These are phyloP conservation scores for Brachirus orientalis DNA, from an alignment of 2,113 vertebrate species.

Conservation along the genomic window DNA sequence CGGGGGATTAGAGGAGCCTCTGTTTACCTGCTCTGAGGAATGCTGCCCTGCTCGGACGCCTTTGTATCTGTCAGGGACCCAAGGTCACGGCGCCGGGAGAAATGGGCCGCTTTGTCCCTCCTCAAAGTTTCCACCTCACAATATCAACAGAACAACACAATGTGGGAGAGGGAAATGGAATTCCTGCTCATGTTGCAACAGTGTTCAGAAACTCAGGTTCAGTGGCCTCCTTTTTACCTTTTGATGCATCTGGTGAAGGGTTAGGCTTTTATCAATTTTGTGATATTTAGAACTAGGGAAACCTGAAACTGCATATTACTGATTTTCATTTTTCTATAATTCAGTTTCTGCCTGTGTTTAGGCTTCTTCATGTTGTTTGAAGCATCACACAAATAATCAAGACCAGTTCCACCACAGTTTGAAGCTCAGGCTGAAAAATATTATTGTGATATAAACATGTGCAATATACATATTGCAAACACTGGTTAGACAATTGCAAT, in stretches of 20 bases:
- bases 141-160: conserved; percentile 82
- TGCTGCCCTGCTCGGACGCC: conserved; percentile 74
- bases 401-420: too few relatives aligned
- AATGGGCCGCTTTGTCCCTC: conserved; percentile 74
- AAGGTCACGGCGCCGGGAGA: conserved; percentile 75
- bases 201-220: conserved; percentile 67
- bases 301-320: too few relatives aligned
- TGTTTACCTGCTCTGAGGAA: conserved; percentile 84
- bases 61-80: conserved; percentile 80
- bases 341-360: too few relatives aligned
- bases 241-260: conserved; percentile 25
- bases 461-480: too few relatives aligned
- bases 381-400: too few relatives aligned
- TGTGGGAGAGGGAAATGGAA: conserved; percentile 78
- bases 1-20: conserved; percentile 79
- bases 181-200: conserved; percentile 83
- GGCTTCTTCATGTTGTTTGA: too few relatives aligned
- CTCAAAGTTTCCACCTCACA: conserved; percentile 75
- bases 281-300: too few relatives aligned
- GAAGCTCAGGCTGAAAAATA: too few relatives aligned
- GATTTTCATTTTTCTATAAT: too few relatives aligned
- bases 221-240: conserved; percentile 37
- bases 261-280: conserved; percentile 16
- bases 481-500: too few relatives aligned
- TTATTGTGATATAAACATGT: too few relatives aligned